A percentile compares a stretch with the other conserved stretches of the same genome.
Evolutionary conservation across 2,797 vertebrate species (phyloP).

Genomic region (Pristis pectinata): DNA sequence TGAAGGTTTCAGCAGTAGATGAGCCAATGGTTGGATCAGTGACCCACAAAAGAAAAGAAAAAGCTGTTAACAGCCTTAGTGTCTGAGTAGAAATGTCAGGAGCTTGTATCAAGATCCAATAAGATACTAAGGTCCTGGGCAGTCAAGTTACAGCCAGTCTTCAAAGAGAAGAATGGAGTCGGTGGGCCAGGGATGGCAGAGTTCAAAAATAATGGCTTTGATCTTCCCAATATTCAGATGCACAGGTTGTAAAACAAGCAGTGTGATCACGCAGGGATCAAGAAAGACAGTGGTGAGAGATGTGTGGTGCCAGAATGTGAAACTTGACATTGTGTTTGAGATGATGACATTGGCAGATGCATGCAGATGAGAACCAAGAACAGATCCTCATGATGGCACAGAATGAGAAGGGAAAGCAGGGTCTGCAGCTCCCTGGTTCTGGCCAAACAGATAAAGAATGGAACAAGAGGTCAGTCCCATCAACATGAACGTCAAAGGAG

Average conservation of each 20-base stretch:
- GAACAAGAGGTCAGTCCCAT: background rate
- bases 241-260: background rate
- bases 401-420: background rate
- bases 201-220: background rate
- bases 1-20: background rate
- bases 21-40: background rate
- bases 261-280: background rate
- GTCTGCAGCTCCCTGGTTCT: background rate
- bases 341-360: background rate
- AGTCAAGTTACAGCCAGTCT: background rate
- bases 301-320: background rate
- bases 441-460: background rate
- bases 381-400: background rate
- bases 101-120: background rate
- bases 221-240: background rate
- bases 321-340: background rate
- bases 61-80: background rate
- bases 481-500: background rate
- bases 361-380: background rate
- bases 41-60: too few relatives aligned
- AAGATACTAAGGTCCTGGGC: too few relatives aligned
- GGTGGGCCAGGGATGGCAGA: background rate
- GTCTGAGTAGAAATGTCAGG: too few relatives aligned
- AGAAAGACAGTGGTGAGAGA: background rate
- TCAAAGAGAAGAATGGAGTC: background rate